These are phyloP conservation scores for Cryptoleucopteryx plumbea DNA, from an alignment of 2,113 vertebrate genomes.

Conservation along the genomic window DNA sequence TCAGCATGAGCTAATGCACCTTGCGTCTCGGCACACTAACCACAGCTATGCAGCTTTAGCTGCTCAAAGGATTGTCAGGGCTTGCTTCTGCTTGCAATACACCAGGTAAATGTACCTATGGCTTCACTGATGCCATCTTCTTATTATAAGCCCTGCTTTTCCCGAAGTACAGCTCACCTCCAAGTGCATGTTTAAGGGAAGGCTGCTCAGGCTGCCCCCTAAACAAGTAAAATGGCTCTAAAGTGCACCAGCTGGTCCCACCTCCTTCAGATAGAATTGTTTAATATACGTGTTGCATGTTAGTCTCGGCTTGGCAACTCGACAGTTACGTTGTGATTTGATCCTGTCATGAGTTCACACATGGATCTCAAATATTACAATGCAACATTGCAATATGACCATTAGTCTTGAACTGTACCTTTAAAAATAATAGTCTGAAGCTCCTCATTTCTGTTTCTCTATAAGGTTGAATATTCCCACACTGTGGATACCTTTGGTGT, in stretches of 20 bases:
- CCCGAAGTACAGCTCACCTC: neutral
- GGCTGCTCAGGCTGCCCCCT: neutral
- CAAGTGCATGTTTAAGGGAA: neutral
- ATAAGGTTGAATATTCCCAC: neutral
- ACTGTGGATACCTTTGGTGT: neutral
- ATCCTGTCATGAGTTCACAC: neutral
- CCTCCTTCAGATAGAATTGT: neutral
- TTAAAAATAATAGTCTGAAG: neutral
- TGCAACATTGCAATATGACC: neutral
- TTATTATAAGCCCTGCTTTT: neutral
- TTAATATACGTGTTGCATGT: rapidly evolving
- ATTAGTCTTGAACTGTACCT: neutral
- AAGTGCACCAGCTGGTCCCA: neutral
- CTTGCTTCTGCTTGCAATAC: neutral
- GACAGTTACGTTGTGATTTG: neutral
- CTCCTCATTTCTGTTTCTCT: neutral
- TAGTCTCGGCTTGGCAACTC: neutral
- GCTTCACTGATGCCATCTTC: neutral
- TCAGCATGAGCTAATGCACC: neutral
- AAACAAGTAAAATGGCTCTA: neutral
- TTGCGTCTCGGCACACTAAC: neutral
- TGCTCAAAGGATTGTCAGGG: neutral
- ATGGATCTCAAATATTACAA: neutral
- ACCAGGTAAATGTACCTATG: rapidly evolving
- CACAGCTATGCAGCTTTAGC: neutral